Evolutionary conservation across 2,888 invertebrate species (phyloP).

Genomic region (Hirtodrosophila alboralis): DNA sequence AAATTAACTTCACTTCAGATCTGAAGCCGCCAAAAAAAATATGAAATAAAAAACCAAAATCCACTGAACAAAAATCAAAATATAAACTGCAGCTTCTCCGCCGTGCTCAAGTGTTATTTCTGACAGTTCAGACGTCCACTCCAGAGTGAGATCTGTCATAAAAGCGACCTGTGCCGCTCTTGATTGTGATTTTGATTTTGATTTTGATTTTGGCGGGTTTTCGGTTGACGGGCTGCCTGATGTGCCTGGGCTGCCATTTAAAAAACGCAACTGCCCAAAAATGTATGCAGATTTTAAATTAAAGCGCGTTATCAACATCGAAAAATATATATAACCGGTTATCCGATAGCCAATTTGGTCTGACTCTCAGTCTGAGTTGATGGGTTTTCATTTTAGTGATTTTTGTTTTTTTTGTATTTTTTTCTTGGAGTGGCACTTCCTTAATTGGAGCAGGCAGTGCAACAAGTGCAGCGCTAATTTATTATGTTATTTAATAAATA

Average conservation of each 20-base stretch:
- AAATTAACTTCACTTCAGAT: constrained; percentile 78
- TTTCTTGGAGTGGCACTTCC: constrained; percentile 70
- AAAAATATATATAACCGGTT: constrained; percentile 57
- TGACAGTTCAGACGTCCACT: constrained; percentile 72
- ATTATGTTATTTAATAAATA: constrained; percentile 75
- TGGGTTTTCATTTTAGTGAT: constrained; percentile 30
- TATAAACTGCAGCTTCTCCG: constrained; percentile 52
- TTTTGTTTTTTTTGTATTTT: constrained; percentile 13
- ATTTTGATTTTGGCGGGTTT: constrained; percentile 57
- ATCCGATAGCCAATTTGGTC: constrained; percentile 66
- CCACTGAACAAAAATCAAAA: constrained; percentile 6
- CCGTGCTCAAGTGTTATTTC: constrained; percentile 69
- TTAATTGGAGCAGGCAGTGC: constrained; percentile 72
- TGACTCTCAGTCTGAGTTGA: constrained; percentile 54
- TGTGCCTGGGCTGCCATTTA: constrained; percentile 45
- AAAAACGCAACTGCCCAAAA: constrained; percentile 65
- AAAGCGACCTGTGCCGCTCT: constrained; percentile 68
- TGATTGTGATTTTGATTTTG: constrained; percentile 59
- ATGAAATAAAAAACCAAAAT: constrained; percentile 17
- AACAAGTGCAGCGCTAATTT: constrained; percentile 74
- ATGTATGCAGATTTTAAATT: constrained; percentile 76
- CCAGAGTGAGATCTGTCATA: constrained; percentile 78
- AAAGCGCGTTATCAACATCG: constrained; percentile 68
- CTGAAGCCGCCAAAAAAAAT: constrained; percentile 60
- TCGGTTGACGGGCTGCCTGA: constrained; percentile 32